Evolutionary conservation across 2,888 invertebrate species (phyloP).

Genomic region (Aleiodes alternator): DNA sequence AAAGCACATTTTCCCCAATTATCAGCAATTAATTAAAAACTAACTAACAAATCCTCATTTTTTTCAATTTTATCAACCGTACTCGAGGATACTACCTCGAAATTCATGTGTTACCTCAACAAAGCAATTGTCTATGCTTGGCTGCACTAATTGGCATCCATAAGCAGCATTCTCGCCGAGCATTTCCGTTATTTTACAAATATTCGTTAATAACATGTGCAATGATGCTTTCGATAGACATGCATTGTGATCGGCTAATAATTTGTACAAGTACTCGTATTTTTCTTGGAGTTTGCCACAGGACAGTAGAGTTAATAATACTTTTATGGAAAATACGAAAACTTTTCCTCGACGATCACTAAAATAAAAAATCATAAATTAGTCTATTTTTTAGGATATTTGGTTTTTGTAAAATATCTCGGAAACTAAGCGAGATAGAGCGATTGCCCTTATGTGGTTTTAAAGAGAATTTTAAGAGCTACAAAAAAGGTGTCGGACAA

Average conservation of each 20-base stretch:
- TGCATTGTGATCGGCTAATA: constrained; percentile 85
- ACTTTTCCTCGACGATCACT: constrained; percentile 81
- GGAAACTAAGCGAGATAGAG: background rate
- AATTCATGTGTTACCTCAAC: constrained; percentile 77
- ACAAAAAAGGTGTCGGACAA: too few relatives aligned
- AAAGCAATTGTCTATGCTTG: constrained; percentile 85
- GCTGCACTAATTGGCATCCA: constrained; percentile 80
- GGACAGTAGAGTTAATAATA: constrained; percentile 82
- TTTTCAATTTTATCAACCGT: too few relatives aligned
- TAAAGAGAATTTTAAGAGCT: too few relatives aligned
- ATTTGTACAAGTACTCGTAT: constrained; percentile 82
- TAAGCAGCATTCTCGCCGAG: constrained; percentile 81
- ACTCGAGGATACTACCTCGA: too few relatives aligned
- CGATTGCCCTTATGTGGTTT: too few relatives aligned
- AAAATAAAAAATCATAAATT: constrained; percentile 58
- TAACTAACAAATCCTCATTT: too few relatives aligned
- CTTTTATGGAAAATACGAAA: constrained; percentile 82
- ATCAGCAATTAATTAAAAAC: too few relatives aligned
- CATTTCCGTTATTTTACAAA: constrained; percentile 80
- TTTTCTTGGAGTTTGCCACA: constrained; percentile 81
- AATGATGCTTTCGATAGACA: constrained; percentile 82
- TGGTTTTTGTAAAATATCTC: background rate
- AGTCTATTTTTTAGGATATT: background rate
- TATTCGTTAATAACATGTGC: constrained; percentile 79
- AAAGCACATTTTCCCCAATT: too few relatives aligned